phyloP scores from a whole-genome alignment of 2,888 invertebrate genomes.

The Carterocephalus palaemon region DNA sequence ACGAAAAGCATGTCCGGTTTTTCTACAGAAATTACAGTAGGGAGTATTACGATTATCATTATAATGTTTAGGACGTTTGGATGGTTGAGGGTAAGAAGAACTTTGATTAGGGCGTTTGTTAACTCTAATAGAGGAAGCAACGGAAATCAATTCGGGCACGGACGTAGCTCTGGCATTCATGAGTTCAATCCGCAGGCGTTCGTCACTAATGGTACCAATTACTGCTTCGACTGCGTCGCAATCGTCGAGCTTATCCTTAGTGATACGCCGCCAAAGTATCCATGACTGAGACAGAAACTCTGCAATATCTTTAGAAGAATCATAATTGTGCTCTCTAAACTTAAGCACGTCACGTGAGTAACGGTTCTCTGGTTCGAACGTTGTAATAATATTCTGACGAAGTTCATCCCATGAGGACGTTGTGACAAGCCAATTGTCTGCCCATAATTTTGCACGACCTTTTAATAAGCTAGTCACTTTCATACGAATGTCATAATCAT shows the following conservation, averaged over 20 bases:
- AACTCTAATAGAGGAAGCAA: constrained; percentile 18
- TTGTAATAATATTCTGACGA: constrained; percentile 22
- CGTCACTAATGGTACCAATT: constrained; percentile 36
- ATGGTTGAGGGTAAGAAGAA: background rate
- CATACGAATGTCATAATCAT: constrained; percentile 34
- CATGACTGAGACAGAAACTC: constrained; percentile 36
- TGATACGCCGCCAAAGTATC: constrained; percentile 36
- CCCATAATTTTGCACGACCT: constrained; percentile 37
- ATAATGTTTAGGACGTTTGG: constrained; percentile 1
- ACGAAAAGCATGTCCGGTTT: background rate
- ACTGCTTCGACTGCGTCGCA: constrained; percentile 36
- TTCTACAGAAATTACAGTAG: constrained; percentile 4
- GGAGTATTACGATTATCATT: background rate
- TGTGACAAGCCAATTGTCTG: constrained; percentile 36
- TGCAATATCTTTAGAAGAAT: constrained; percentile 32
- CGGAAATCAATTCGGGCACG: constrained; percentile 24
- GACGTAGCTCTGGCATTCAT: constrained; percentile 21
- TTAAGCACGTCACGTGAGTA: constrained; percentile 36
- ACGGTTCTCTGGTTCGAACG: constrained; percentile 38
- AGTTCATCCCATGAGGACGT: constrained; percentile 36
- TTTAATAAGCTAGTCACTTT: constrained; percentile 36
- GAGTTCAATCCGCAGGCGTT: constrained; percentile 31
- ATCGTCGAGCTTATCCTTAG: constrained; percentile 33
- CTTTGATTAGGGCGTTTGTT: constrained; percentile 3
- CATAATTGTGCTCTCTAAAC: constrained; percentile 35